Conservation (phyloP, 2,888 invertebrate genomes). For the Papilio demoleus region DNA sequence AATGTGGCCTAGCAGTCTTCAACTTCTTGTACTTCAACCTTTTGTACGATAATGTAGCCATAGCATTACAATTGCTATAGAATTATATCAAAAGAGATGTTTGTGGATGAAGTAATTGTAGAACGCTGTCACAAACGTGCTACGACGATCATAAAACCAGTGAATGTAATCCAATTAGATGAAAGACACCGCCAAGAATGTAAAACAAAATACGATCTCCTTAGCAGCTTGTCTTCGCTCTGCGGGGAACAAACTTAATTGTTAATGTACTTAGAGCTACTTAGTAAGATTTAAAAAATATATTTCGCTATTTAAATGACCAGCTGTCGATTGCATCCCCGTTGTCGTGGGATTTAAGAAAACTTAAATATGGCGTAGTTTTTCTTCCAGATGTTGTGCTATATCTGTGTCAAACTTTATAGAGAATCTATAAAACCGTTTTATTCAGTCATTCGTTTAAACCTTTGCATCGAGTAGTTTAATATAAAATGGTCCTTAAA, state of each 20-base stretch:
- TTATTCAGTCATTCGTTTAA: too few relatives aligned
- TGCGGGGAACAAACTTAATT: not conserved
- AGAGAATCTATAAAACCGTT: too few relatives aligned
- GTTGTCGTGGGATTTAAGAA: too few relatives aligned
- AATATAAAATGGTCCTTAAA: not conserved
- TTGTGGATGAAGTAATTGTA: constrained; percentile 23
- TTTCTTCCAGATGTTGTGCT: too few relatives aligned
- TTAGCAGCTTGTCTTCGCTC: constrained; percentile 18
- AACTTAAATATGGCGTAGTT: too few relatives aligned
- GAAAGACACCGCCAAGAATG: constrained; percentile 37
- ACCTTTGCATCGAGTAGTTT: too few relatives aligned
- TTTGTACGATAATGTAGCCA: too few relatives aligned
- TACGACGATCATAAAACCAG: constrained; percentile 35
- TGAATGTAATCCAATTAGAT: constrained; percentile 36
- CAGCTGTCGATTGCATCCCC: too few relatives aligned
- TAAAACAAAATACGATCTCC: constrained; percentile 31
- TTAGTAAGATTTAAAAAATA: not conserved
- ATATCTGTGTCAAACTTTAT: too few relatives aligned
- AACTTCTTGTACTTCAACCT: too few relatives aligned
- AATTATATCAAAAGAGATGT: not conserved
- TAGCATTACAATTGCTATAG: too few relatives aligned
- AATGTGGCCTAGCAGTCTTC: too few relatives aligned
- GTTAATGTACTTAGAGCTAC: not conserved
- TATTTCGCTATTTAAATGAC: not conserved
- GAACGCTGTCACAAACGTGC: constrained; percentile 24